phyloP scores from a whole-genome alignment of 1,140 invertebrate genomes.

The Chrysoperla carnea region DNA sequence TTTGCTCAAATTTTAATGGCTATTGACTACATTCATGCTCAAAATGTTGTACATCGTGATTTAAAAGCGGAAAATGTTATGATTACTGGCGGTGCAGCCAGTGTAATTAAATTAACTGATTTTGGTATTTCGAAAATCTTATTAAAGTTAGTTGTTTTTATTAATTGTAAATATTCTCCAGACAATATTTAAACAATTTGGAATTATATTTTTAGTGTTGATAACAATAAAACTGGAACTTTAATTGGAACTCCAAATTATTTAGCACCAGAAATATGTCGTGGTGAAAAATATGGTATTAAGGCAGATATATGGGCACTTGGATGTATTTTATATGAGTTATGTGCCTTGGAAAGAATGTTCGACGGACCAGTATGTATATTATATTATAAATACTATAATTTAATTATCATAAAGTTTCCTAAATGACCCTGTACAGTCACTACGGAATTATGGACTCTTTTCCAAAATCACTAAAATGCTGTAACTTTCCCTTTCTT shows the following conservation, averaged over 20 bases:
- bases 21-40: slow-evolving; percentile 52
- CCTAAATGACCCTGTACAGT: neutral
- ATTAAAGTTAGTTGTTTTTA: slow-evolving; percentile 9
- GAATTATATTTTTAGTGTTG: slow-evolving; percentile 2
- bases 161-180: too few relatives aligned
- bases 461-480: neutral
- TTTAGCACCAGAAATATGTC: slow-evolving; percentile 70
- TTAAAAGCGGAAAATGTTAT: slow-evolving; percentile 64
- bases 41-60: slow-evolving; percentile 54
- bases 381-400: too few relatives aligned
- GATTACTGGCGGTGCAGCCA: slow-evolving; percentile 33
- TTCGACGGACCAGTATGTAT: slow-evolving; percentile 30
- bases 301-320: slow-evolving; percentile 76
- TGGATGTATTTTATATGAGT: slow-evolving; percentile 68
- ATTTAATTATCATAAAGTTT: neutral
- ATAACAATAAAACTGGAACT: slow-evolving; percentile 30
- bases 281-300: slow-evolving; percentile 49
- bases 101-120: slow-evolving; percentile 55
- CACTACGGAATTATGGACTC: neutral
- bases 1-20: slow-evolving; percentile 47
- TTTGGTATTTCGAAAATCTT: slow-evolving; percentile 64
- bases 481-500: too few relatives aligned
- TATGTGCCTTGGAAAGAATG: slow-evolving; percentile 34
- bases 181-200: too few relatives aligned
- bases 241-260: slow-evolving; percentile 70